A percentile compares a stretch with the other conserved stretches of the same genome.
Evolutionary conservation across 2,797 vertebrate genomes (phyloP).

Genomic region (Loris lydekkerianus): DNA sequence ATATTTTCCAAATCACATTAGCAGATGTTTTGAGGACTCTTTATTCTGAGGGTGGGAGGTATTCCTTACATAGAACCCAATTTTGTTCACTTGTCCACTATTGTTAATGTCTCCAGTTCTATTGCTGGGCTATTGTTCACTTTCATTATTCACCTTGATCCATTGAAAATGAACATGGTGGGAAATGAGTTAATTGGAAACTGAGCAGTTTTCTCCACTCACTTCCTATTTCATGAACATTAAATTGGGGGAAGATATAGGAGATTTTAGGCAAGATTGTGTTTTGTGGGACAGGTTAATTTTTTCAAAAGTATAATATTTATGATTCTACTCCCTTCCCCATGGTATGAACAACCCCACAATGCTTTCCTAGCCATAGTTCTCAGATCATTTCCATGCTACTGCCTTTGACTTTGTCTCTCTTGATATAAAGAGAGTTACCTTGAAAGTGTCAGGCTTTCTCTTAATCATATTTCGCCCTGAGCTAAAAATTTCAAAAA

Average conservation of each 20-base stretch:
- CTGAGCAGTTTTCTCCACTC: neutral
- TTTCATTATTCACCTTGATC: neutral
- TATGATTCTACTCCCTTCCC: slow-evolving; percentile 45
- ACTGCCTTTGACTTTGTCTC: slow-evolving; percentile 25
- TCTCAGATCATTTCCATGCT: slow-evolving; percentile 55
- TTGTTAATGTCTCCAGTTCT: neutral
- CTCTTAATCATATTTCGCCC: slow-evolving; percentile 66
- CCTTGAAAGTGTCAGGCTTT: neutral
- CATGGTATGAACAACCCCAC: neutral
- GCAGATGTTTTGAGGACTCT: neutral
- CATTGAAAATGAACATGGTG: neutral
- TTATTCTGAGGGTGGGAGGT: neutral
- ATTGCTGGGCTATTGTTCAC: neutral
- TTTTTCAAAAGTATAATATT: slow-evolving; percentile 48
- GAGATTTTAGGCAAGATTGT: neutral
- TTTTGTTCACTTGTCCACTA: neutral
- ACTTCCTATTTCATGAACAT: neutral
- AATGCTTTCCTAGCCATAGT: slow-evolving; percentile 13
- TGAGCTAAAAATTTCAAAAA: slow-evolving; percentile 62
- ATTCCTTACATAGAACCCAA: neutral
- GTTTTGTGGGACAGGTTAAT: slow-evolving; percentile 45
- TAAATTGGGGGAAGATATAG: neutral
- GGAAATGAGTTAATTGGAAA: neutral
- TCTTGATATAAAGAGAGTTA: slow-evolving; percentile 48
- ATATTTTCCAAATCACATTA: neutral